Evolutionary conservation across 2,113 vertebrate species (phyloP).

Genomic region (Crotalus tigris): DNA sequence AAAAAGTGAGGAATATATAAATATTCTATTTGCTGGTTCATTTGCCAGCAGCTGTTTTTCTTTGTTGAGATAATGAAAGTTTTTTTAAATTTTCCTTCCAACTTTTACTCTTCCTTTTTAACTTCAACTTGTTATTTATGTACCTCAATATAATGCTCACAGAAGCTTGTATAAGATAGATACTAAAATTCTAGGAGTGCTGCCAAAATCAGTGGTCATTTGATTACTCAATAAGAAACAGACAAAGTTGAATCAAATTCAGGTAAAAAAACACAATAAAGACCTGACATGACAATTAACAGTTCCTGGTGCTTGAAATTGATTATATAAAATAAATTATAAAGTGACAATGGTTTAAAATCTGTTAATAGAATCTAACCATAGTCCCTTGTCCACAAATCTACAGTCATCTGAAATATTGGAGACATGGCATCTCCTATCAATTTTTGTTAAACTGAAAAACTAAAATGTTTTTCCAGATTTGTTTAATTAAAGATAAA

Average conservation of each 20-base stretch:
- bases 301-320: background rate
- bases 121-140: background rate
- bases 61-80: background rate
- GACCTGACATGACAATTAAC: background rate
- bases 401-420: background rate
- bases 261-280: background rate
- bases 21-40: background rate
- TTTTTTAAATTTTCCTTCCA: background rate
- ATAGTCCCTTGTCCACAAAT: background rate
- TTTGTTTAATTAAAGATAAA: background rate
- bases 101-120: background rate
- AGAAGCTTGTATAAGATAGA: background rate
- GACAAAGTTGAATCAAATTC: background rate
- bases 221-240: slow-evolving; percentile 1
- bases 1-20: background rate
- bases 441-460: background rate
- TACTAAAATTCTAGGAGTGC: background rate
- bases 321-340: background rate
- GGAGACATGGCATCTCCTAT: background rate
- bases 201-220: background rate
- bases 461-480: background rate
- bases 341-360: background rate
- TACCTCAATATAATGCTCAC: background rate
- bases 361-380: background rate
- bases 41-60: background rate